Percentiles rank a stretch among this genome's conserved stretches.
Evolutionary conservation across 92 coral and sea anemone species (phyloP).

Genomic region (Porites cylindrica): DNA sequence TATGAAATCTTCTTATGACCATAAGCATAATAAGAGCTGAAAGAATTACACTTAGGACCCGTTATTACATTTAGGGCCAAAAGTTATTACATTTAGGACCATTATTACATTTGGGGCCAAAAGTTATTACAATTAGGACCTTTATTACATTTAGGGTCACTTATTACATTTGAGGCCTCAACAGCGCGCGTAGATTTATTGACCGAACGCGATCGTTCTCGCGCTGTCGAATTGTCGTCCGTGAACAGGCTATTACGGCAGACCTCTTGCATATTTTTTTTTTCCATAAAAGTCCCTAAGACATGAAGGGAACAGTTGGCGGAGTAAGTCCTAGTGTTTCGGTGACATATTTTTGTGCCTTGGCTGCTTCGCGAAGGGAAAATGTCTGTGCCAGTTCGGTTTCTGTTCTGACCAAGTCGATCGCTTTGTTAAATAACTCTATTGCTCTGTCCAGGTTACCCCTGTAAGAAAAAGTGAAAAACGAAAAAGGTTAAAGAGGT

Average conservation of each 20-base stretch:
- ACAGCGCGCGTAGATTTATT: no score
- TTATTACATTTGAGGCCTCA: no score
- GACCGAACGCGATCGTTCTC: no score
- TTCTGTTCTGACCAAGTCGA: conserved; percentile 91
- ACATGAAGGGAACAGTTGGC: conserved; percentile 15
- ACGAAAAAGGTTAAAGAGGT: background rate
- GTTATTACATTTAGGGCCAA: no score
- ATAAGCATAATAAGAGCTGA: no score
- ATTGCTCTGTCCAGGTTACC: conserved; percentile 90
- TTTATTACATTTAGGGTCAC: no score
- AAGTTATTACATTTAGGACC: no score
- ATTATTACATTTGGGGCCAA: no score
- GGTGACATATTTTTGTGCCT: conserved; percentile 94
- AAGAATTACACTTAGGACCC: no score
- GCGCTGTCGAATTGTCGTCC: no score
- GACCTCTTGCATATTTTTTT: background rate
- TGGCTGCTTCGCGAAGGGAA: conserved; percentile 94
- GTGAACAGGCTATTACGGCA: background rate
- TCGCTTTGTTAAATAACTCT: conserved; percentile 85
- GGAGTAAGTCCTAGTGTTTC: conserved; percentile 89
- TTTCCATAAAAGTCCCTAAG: conserved; percentile 1
- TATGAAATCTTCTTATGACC: no score
- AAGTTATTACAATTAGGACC: no score
- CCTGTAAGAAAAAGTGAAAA: conserved; percentile 54
- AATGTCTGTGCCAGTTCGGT: conserved; percentile 95